These are phyloP conservation scores for Rissa tridactyla DNA, from an alignment of 2,113 vertebrate genomes.

Conservation along the genomic window DNA sequence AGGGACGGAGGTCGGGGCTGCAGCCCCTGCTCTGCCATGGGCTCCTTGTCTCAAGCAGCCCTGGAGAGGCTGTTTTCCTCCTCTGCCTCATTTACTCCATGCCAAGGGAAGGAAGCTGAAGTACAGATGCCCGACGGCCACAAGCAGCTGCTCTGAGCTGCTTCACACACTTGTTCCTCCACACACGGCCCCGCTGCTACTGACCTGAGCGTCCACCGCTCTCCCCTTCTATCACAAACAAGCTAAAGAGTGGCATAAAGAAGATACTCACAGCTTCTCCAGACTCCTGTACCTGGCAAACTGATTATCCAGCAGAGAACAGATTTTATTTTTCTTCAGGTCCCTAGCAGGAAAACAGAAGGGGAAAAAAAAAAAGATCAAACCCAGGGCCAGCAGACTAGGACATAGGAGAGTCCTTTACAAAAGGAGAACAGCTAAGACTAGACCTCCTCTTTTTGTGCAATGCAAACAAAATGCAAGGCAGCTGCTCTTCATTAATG, in stretches of 20 bases:
- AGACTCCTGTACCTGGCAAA: constrained; percentile 53
- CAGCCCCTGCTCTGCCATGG: neutral
- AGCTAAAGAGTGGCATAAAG: no score
- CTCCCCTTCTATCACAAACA: fast-evolving
- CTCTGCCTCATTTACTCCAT: neutral
- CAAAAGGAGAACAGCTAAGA: neutral
- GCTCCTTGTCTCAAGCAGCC: neutral
- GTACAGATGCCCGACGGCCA: fast-evolving
- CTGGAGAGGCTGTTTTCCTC: neutral
- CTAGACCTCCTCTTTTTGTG: neutral
- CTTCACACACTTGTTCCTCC: neutral
- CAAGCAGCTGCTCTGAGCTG: neutral
- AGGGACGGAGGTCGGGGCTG: neutral
- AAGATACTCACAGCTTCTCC: constrained; percentile 66
- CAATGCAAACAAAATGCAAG: no score
- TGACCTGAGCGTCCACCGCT: fast-evolving
- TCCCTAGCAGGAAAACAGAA: constrained; percentile 22
- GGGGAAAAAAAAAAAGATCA: neutral
- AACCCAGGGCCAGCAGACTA: neutral
- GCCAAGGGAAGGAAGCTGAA: neutral
- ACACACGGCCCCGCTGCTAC: fast-evolving
- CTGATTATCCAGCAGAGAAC: constrained; percentile 30
- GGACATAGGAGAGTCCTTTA: neutral
- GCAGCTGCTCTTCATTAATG: neutral
- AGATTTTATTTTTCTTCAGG: constrained; percentile 66